A percentile compares a stretch with the other conserved stretches of the same genome.
These are phyloP conservation scores for Drosophila orena DNA, from an alignment of 1,140 invertebrate species.

Conservation along the genomic window DNA sequence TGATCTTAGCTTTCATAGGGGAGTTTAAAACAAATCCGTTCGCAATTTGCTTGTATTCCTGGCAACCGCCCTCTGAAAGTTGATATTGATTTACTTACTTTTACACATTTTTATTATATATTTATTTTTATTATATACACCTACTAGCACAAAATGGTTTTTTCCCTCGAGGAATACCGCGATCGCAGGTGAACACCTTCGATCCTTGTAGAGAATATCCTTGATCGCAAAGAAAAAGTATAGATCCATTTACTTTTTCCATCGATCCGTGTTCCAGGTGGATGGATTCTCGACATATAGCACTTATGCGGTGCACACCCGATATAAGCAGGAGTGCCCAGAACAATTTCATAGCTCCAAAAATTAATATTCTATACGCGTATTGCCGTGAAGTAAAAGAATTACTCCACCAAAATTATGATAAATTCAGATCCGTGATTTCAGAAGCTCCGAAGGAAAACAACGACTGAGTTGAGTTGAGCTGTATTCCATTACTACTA, in stretches of 20 bases:
- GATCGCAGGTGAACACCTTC: background rate
- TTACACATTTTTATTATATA: too few species aligned
- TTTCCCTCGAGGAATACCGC: constrained; percentile 28
- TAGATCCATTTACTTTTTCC: background rate
- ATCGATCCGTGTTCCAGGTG: background rate
- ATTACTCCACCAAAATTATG: too few species aligned
- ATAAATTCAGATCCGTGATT: too few species aligned
- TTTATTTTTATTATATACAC: constrained; percentile 17
- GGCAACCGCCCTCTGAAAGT: constrained; percentile 53
- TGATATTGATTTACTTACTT: background rate
- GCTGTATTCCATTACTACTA: background rate
- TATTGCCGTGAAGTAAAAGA: too few species aligned
- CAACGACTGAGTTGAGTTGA: background rate
- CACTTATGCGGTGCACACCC: background rate
- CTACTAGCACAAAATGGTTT: constrained; percentile 64
- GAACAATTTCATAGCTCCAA: background rate
- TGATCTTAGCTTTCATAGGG: constrained; percentile 16
- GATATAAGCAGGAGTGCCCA: background rate
- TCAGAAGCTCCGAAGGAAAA: background rate
- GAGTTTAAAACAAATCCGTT: constrained; percentile 25
- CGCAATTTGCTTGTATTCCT: background rate
- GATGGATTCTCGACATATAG: background rate
- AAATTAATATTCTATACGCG: too few species aligned
- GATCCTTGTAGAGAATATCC: constrained; percentile 28
- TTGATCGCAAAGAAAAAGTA: constrained; percentile 5